Evolutionary conservation across 2,113 vertebrate species (phyloP), one percentile per base, ranked within the genome.

Genomic region (Perognathus longimembris): DNA sequence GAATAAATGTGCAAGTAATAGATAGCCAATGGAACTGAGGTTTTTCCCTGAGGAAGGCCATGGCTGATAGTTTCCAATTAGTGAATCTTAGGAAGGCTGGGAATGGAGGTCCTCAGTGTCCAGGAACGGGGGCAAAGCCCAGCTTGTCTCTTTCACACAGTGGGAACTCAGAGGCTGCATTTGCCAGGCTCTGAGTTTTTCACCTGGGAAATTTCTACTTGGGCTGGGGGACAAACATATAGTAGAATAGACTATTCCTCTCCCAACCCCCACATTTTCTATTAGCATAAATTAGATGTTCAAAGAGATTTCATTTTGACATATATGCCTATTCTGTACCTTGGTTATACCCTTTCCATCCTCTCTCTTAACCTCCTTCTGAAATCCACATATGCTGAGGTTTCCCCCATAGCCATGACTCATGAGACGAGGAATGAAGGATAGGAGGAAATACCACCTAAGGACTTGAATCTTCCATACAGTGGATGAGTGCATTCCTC

Each of bases 201-300:
- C 45, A 18, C 12, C 17, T 3, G 34, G 70, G 30, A 64, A 34
- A 84, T 61, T 42, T 81, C 45, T 36, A 15, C n/a, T 20, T 0
- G 0, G 22, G 2, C 69, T 34, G 1, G 7, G 3, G 10, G n/a
- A 71, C 9, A 45, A 7, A 7, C 6, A 2, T 2, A 9, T 21
- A 84, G 26, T 28, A 11, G 45, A 11, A 45, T 45, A 45, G 45
- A 45, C 45, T 45, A 45, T 45, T 45, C 45, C 45, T 45, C 45
- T n/a, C n/a, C n/a, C n/a, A n/a, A n/a, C n/a, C 45, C 45, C 45
- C 45, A 6, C 11, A 45, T 45, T 45, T 45, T 45, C 6, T n/a
- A 45, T 45, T 45, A 45, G 45, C 45, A 45, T 45, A 7, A 45
- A 45, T 45, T 45, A 45, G 45, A 45, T 45, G 45, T 45, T 45